These are phyloP conservation scores for Lasioglossum vierecki DNA, from an alignment of 2,888 invertebrate genomes.

Conservation along the genomic window DNA sequence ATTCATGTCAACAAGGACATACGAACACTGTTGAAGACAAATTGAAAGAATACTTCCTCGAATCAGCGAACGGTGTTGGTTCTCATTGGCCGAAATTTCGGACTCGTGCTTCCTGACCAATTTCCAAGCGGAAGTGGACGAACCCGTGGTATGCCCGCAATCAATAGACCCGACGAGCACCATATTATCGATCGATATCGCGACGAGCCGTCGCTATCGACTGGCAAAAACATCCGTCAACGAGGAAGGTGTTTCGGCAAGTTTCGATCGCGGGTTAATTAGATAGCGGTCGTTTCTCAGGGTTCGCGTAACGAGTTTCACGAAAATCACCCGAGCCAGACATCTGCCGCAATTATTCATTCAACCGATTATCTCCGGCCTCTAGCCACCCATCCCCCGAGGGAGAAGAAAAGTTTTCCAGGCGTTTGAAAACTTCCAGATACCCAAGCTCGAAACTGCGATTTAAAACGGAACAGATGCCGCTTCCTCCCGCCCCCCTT, in stretches of 20 bases:
- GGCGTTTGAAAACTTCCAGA: conserved; percentile 19
- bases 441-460: background rate
- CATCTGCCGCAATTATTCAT: conserved; percentile 60
- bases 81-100: background rate
- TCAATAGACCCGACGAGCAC: background rate
- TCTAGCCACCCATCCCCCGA: background rate
- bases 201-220: background rate
- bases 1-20: no score
- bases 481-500: background rate
- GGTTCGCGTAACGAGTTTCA: conserved; percentile 47
- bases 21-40: no score
- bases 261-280: conserved; percentile 4
- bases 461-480: conserved; percentile 38
- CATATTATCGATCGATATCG: background rate
- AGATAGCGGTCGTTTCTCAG: background rate
- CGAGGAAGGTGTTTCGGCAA: background rate
- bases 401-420: conserved; percentile 18
- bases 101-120: background rate
- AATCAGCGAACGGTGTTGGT: background rate
- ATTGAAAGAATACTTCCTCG: background rate
- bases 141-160: background rate
- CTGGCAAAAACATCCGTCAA: background rate
- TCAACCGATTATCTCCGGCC: conserved; percentile 41
- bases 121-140: background rate
- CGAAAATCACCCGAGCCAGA: conserved; percentile 39